phyloP scores from a whole-genome alignment of 2,888 invertebrate genomes.

The Noctua janthina region DNA sequence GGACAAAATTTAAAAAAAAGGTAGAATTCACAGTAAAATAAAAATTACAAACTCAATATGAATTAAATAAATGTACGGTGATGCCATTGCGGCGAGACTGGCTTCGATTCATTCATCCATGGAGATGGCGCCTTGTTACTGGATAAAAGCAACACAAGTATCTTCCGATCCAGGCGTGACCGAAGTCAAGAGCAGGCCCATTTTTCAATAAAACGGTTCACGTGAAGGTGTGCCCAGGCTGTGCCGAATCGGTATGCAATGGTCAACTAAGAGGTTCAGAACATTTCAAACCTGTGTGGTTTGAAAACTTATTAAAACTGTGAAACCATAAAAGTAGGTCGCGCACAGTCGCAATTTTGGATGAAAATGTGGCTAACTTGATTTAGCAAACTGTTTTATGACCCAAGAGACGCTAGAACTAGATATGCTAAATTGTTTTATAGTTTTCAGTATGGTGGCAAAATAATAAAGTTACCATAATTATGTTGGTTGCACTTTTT shows the following conservation, averaged over 20 bases:
- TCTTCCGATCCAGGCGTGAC: too few species aligned
- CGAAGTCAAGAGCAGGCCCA: too few species aligned
- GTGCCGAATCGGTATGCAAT: neutral
- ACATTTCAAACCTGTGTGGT: neutral
- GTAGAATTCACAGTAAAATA: too few species aligned
- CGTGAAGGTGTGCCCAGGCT: neutral
- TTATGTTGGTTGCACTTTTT: neutral
- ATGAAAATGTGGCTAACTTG: neutral
- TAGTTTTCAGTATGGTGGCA: neutral
- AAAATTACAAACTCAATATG: neutral
- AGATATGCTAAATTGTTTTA: too few species aligned
- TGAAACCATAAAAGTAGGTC: neutral
- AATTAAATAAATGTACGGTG: neutral
- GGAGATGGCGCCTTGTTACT: too few species aligned
- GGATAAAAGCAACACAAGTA: too few species aligned
- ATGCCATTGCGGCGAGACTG: neutral
- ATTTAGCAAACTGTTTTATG: too few species aligned
- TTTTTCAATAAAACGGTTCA: neutral
- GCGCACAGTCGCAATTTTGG: neutral
- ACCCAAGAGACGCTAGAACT: neutral
- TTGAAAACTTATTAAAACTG: neutral
- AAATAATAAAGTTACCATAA: neutral
- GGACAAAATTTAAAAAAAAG: too few species aligned
- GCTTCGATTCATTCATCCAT: too few species aligned
- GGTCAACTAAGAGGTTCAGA: neutral